phyloP scores from a whole-genome alignment of 1,140 invertebrate genomes.

The Uloborus diversus region DNA sequence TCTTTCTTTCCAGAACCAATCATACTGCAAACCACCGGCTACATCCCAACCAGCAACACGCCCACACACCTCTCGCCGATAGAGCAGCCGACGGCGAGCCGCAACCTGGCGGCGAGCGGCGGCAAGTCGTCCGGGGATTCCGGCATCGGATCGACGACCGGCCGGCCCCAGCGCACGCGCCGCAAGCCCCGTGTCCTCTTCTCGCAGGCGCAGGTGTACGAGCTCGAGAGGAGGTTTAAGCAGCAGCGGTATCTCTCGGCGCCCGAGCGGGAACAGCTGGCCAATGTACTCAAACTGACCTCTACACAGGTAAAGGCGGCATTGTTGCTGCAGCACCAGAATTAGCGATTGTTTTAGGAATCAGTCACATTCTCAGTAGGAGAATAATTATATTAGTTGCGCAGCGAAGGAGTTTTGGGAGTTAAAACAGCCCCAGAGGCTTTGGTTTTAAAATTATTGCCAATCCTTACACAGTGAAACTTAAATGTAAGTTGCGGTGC shows the following conservation, averaged over 20 bases:
- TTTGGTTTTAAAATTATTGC: too few species aligned
- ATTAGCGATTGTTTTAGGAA: too few species aligned
- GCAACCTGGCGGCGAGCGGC: neutral
- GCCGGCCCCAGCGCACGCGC: constrained; percentile 70
- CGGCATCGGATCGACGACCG: neutral
- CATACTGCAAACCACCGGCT: neutral
- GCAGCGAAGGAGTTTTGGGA: too few species aligned
- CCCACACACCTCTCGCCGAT: neutral
- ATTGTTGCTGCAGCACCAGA: too few species aligned
- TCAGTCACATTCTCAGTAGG: too few species aligned
- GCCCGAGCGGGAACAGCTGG: constrained; percentile 74
- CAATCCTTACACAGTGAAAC: too few species aligned
- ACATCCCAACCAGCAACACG: neutral
- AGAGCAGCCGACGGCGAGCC: neutral
- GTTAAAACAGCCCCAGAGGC: too few species aligned
- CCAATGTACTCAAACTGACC: constrained; percentile 68
- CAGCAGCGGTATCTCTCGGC: constrained; percentile 76
- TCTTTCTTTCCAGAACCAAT: constrained; percentile 34
- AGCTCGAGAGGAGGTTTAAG: constrained; percentile 94
- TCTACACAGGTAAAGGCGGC: constrained; percentile 85
- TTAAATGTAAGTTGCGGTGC: too few species aligned
- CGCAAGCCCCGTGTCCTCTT: constrained; percentile 93
- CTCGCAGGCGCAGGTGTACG: constrained; percentile 93
- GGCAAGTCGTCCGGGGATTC: neutral
- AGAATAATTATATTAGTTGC: too few species aligned